Base-by-base conservation (phyloP, 2,888 invertebrate species). In the Platycheirus albimanus region DNA sequence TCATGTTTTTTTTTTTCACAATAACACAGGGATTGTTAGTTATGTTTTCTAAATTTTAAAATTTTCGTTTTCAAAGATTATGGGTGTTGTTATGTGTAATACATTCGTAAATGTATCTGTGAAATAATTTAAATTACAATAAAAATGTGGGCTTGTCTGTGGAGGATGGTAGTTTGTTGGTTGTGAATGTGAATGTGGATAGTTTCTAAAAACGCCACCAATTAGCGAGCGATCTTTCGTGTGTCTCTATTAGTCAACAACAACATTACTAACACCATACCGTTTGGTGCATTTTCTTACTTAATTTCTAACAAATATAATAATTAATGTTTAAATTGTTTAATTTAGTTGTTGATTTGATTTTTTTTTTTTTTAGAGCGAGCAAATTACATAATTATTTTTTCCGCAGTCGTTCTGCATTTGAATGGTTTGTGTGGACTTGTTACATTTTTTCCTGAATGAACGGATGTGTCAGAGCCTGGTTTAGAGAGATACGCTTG, bases 381-480 rank as follows among this genome's bases (percentile, higher is more conserved):
- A n/a, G n/a, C n/a, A n/a, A n/a, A n/a, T n/a, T 56, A 13, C 36
- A 38, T 15, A 24, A 13, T 10, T 67, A 56, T 58, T 61, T 30
- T 45, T 81, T 76, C 52, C 38, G 67, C 66, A 76, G 67, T 70
- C 58, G 47, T 0, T 70, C 74, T 83, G 63, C 41, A 19, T 83
- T 77, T 33, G 47, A 30, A 71, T 72, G 47, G 52, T 33, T 38
- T 28, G 36, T 72, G 11, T 24, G 24, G 28, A 28, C 33, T 43
- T 63, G 77, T 86, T 91, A 95, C 89, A 97, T 96, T 92, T 96
- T 97, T 89, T 99, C 99, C 92, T 97, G 96, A 88, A 99, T 98
- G 91, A 99, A 99, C 0, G 98, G 95, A 91, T 99, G 99, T 19
- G 96, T 94, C 64, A 99, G 93, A 41, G 98, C 98, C 89, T 98